Evolutionary conservation across 30 jellyfish, hydroid and myxozoan species (phyloP), one percentile per base, ranked within the genome.

Genomic region (Nemopilema nomurai): DNA sequence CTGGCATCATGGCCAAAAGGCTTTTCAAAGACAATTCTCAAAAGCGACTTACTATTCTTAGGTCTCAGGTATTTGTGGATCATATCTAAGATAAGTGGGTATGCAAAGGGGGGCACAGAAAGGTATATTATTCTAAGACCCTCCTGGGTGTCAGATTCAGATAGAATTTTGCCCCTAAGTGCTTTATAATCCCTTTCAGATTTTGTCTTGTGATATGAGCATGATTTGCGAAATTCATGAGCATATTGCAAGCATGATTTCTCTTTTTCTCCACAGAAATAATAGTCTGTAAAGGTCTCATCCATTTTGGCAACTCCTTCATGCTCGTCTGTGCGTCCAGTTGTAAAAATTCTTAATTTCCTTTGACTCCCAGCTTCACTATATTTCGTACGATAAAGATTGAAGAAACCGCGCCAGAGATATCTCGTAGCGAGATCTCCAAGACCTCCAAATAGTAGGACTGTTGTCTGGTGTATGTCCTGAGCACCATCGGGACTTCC

Each of bases 91-190:
- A 90, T 76, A 4, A 25, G 16, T 69, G 79, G 64, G 62, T 90
- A 90, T 51, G 97, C 87, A 62, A 77, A 77, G 18, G 97, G 90
- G 49, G 97, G 97, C 20, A 90, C 90, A 31, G 97, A 89, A 18
- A 90, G 49, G 69, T 90, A 90, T 4, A 70, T 49, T 1, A 90
- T 67, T 24, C 90, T 69, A 0, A 76, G 28, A 1, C 20, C 66
- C 30, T 78, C 87, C 18, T 23, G 16, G 18, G 73, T 63, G 18
- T 18, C 51, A 7, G 74, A n/a, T 9, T 63, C 83, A 6, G 27
- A 16, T 0, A 30, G 1, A 9, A 77, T 76, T 27, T 20, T 62
- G 19, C 57, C 69, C 0, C 83, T 27, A 1, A 77, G 62, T 13
- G 32, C 23, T 22, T 27, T 27, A 65, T 77, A 87, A 51, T 78